Evolutionary conservation across 2,888 invertebrate species (phyloP).

Genomic region (Hermaeophaga mercurialis): DNA sequence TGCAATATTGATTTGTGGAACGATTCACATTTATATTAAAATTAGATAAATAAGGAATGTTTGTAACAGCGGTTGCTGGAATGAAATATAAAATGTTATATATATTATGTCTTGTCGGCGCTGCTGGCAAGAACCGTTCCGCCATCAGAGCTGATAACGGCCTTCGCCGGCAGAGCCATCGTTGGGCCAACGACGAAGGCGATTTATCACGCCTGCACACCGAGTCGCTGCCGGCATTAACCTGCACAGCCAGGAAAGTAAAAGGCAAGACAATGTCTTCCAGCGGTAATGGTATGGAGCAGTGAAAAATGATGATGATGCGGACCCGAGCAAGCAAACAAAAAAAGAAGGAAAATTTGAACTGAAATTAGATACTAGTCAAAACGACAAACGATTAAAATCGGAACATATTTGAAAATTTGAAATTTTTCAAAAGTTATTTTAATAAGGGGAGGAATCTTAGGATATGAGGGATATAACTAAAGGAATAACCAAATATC

Average conservation of each 20-base stretch:
- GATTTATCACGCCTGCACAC: constrained; percentile 54
- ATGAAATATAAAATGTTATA: too few species aligned
- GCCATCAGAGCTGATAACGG: constrained; percentile 55
- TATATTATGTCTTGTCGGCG: too few species aligned
- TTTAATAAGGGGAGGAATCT: too few species aligned
- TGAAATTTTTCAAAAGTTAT: too few species aligned
- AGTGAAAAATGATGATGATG: constrained; percentile 59
- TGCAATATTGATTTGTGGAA: too few species aligned
- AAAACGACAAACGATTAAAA: too few species aligned
- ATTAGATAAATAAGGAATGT: too few species aligned
- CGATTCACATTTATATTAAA: too few species aligned
- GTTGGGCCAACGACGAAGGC: constrained; percentile 45
- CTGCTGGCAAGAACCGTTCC: constrained; percentile 41
- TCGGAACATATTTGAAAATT: too few species aligned
- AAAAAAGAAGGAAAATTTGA: constrained; percentile 39
- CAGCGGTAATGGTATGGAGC: constrained; percentile 56
- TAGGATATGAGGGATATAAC: too few species aligned
- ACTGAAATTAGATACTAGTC: neutral
- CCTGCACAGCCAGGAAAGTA: constrained; percentile 45
- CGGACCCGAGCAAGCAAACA: constrained; percentile 46
- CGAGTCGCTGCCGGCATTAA: constrained; percentile 53
- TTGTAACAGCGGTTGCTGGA: too few species aligned
- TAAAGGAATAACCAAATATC: too few species aligned
- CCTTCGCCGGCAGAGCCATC: constrained; percentile 26
- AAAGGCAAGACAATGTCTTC: constrained; percentile 55